Evolutionary conservation across 1,140 invertebrate species (phyloP), one percentile per base, ranked within the genome.

Genomic region (Bombus breviceps): DNA sequence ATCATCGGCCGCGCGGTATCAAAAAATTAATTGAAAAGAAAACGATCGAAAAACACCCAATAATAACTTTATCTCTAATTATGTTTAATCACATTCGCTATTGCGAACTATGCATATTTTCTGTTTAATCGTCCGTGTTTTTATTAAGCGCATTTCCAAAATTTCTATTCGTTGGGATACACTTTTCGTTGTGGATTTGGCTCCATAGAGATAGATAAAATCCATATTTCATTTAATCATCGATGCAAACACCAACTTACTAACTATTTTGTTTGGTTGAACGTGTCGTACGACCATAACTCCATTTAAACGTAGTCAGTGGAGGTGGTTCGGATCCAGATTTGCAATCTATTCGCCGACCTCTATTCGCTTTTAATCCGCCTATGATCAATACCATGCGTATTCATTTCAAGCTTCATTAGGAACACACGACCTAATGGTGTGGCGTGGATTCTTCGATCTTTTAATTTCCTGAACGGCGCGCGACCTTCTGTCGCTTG

Each of bases 361-460:
- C 71, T 43, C 69, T n/a, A 74, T 74, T 81, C 57, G 53, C 69
- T 57, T 57, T 62, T 69, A 41, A 79, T 28, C 39, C 75, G 13
- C 32, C 41, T 66, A 57, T 79, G 53, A 84, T 84, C 83, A 59
- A 84, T 84, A 79, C 79, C 83, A 79, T 43, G 75, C 75, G 66
- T 34, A 73, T 85, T 85, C 83, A 53, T 85, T 80, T 80, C 77
- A 64, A 80, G 72, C 83, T 80, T 85, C 76, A 73, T 85, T 80
- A 85, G 37, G 74, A 43, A 34, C 22, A 5, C 47, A 59, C 74
- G 64, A 34, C 15, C 68, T 73, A 72, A 72, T 80, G 57, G 77
- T 5, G 68, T 41, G 41, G 59, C 71, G 78, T 41, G 43, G 34
- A 69, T 43, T 85, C 43, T 66, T 81, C 43, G 32, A 39, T 68